A percentile compares a stretch with the other conserved stretches of the same genome.
Conservation (phyloP, 2,797 vertebrate species). For the Neomorphus geoffroyi region DNA sequence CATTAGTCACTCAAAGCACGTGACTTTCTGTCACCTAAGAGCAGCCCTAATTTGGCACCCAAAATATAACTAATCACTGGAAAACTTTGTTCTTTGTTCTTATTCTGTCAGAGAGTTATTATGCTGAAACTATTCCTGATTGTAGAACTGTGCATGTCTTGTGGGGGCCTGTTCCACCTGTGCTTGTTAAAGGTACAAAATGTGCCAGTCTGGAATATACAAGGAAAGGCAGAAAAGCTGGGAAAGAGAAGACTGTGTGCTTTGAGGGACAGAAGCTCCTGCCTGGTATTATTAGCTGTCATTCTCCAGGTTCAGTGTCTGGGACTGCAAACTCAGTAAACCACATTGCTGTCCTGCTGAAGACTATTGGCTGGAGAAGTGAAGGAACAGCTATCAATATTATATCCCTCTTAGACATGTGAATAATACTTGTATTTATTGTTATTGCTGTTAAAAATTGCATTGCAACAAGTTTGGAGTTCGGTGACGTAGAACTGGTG, state of each 20-base stretch:
- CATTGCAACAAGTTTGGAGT: neutral
- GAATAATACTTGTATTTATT: neutral
- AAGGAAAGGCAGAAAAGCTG: neutral
- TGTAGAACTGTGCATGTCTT: neutral
- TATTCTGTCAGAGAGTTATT: neutral
- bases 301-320: neutral
- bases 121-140: neutral
- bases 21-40: slow-evolving; percentile 32
- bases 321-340: neutral
- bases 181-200: neutral
- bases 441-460: neutral
- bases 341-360: neutral
- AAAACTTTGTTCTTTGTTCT: slow-evolving; percentile 35
- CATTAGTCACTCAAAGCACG: neutral
- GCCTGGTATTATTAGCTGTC: neutral
- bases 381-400: neutral
- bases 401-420: neutral
- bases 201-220: neutral
- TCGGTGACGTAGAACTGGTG: neutral
- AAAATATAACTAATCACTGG: slow-evolving; percentile 39
- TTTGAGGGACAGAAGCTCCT: neutral
- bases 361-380: neutral
- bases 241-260: neutral
- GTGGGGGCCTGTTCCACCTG: neutral
- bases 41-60: slow-evolving; percentile 33